Conservation (phyloP, 2,888 invertebrate species). For the Blera fallax region DNA sequence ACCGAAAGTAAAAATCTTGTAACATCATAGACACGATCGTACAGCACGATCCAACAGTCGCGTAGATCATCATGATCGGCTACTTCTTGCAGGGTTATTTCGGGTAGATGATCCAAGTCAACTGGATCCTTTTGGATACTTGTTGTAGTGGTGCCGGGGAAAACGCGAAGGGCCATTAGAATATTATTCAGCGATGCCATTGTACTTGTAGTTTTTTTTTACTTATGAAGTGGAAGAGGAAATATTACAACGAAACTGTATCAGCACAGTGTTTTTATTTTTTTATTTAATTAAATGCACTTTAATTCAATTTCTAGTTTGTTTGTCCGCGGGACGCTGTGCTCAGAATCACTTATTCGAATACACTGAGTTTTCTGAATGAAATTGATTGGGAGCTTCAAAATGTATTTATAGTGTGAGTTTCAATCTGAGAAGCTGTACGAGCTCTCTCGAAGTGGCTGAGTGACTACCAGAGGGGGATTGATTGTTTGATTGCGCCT, state of each 20-base stretch:
- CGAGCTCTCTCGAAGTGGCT: slow-evolving; percentile 8
- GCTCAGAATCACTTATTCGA: slow-evolving; percentile 39
- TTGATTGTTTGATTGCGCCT: neutral
- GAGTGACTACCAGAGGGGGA: slow-evolving; percentile 5
- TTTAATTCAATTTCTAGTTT: neutral
- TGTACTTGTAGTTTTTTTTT: neutral
- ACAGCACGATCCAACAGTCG: slow-evolving; percentile 94
- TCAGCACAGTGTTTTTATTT: neutral
- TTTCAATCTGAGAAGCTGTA: neutral
- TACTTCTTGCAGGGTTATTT: slow-evolving; percentile 88
- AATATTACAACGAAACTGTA: neutral
- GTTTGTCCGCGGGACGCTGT: neutral
- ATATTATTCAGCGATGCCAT: slow-evolving; percentile 56
- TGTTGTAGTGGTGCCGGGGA: neutral
- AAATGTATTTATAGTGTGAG: slow-evolving; percentile 58
- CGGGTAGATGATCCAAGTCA: slow-evolving; percentile 73
- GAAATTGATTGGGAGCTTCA: slow-evolving; percentile 42
- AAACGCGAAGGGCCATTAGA: slow-evolving; percentile 27
- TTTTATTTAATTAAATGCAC: neutral
- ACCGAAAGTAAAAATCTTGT: slow-evolving; percentile 89
- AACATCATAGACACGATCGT: slow-evolving; percentile 92
- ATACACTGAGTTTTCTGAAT: slow-evolving; percentile 36
- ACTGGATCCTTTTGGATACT: slow-evolving; percentile 1
- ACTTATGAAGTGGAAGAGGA: neutral
- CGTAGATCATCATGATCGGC: slow-evolving; percentile 87